Evolutionary conservation across 2,113 vertebrate genomes (phyloP).

Genomic region (Gopherus evgoodei): DNA sequence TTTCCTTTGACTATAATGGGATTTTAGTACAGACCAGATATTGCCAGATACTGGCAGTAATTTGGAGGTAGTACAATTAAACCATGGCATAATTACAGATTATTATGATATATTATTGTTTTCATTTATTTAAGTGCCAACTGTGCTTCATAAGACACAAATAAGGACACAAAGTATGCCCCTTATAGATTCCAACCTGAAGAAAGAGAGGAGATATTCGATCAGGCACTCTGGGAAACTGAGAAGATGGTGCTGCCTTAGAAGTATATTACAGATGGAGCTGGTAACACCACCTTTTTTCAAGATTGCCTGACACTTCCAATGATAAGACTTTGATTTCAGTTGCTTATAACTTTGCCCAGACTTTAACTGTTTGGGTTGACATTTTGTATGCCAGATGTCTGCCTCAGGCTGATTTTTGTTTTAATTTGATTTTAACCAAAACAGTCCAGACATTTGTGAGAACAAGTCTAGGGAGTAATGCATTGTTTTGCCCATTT

Average conservation of each 20-base stretch:
- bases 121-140: not conserved
- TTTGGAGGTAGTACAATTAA: not conserved
- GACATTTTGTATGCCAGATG: not conserved
- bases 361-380: not conserved
- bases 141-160: not conserved
- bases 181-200: not conserved
- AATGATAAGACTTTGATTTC: not conserved
- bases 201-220: not conserved
- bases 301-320: not conserved
- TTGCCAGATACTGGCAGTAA: not conserved
- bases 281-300: not conserved
- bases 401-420: not conserved
- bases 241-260: not conserved
- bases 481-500: not conserved
- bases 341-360: not conserved
- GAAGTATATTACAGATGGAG: not conserved
- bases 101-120: not conserved
- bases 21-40: not conserved
- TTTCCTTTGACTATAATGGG: not conserved
- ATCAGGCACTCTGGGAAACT: not conserved
- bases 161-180: not conserved
- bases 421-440: not conserved
- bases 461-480: not conserved
- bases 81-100: not conserved
- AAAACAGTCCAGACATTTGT: not conserved